A percentile compares a stretch with the other conserved stretches of the same genome.
These are phyloP conservation scores for Drosophila grimshawi DNA, from an alignment of 1,140 invertebrate genomes.

Conservation along the genomic window DNA sequence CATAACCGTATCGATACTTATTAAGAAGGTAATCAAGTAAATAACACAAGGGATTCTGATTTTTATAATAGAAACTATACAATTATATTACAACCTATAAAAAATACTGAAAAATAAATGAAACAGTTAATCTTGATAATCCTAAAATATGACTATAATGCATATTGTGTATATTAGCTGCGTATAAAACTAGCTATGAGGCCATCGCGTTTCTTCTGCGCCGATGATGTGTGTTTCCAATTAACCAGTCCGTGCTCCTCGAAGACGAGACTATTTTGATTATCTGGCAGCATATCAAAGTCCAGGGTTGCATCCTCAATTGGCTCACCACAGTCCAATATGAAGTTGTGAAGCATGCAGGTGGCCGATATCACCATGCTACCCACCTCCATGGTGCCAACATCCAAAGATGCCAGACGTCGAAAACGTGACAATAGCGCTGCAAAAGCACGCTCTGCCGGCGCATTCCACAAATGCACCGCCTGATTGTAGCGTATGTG, in stretches of 20 bases:
- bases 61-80: no score
- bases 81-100: no score
- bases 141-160: no score
- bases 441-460: conserved; percentile 31
- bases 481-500: conserved; percentile 42
- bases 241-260: conserved; percentile 35
- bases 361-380: conserved; percentile 35
- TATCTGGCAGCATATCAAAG: conserved; percentile 32
- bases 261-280: conserved; percentile 16
- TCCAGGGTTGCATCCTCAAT: conserved; percentile 37
- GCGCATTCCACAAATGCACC: conserved; percentile 39
- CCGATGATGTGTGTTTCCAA: conserved; percentile 31
- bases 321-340: conserved; percentile 37
- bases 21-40: no score
- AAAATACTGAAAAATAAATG: no score
- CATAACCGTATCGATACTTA: no score
- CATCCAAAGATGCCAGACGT: conserved; percentile 34
- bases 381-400: conserved; percentile 32
- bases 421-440: conserved; percentile 39
- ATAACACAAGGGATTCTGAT: no score
- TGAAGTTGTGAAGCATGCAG: conserved; percentile 57
- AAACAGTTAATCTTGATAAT: no score
- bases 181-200: conserved; percentile 25
- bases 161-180: not conserved
- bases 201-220: conserved; percentile 42